Percentiles rank a stretch among this genome's conserved stretches.
phyloP scores from a whole-genome alignment of 2,888 invertebrate genomes.

The Drosophila subsilvestris region DNA sequence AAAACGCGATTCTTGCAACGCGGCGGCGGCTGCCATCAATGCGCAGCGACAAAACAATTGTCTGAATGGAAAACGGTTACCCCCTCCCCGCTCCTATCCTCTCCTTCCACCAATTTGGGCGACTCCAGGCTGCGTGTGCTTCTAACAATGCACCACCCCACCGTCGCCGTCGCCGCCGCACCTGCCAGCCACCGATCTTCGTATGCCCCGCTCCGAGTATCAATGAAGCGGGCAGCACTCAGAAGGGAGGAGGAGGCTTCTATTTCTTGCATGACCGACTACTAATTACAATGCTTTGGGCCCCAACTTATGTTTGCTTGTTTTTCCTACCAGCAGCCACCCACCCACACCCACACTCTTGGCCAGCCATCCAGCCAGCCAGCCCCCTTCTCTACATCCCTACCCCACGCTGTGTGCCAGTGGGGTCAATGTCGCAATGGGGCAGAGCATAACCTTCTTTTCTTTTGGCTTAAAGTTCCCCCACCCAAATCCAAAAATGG shows the following conservation, averaged over 20 bases:
- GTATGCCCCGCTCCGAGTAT: slow-evolving; percentile 44
- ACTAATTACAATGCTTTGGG: slow-evolving; percentile 74
- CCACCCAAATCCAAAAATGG: slow-evolving; percentile 7
- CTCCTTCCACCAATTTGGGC: slow-evolving; percentile 48
- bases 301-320: slow-evolving; percentile 38
- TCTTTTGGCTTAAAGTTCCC: slow-evolving; percentile 27
- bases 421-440: slow-evolving; percentile 78
- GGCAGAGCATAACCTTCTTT: slow-evolving; percentile 29
- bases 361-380: not conserved
- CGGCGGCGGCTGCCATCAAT: slow-evolving; percentile 66
- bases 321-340: slow-evolving; percentile 20
- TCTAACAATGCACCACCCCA: slow-evolving; percentile 46
- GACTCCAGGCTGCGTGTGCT: slow-evolving; percentile 68
- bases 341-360: slow-evolving; percentile 23
- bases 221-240: slow-evolving; percentile 69
- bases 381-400: not conserved
- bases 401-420: slow-evolving; percentile 49
- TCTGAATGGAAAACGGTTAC: slow-evolving; percentile 55
- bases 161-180: slow-evolving; percentile 16
- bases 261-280: slow-evolving; percentile 82
- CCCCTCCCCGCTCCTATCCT: slow-evolving; percentile 34
- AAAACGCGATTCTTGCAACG: slow-evolving; percentile 68
- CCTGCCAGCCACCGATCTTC: not conserved
- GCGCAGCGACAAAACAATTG: slow-evolving; percentile 80
- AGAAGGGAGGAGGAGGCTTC: slow-evolving; percentile 46